Evolutionary conservation across 1,140 invertebrate species (phyloP).

Genomic region (Cyrtorhinus lividipennis): DNA sequence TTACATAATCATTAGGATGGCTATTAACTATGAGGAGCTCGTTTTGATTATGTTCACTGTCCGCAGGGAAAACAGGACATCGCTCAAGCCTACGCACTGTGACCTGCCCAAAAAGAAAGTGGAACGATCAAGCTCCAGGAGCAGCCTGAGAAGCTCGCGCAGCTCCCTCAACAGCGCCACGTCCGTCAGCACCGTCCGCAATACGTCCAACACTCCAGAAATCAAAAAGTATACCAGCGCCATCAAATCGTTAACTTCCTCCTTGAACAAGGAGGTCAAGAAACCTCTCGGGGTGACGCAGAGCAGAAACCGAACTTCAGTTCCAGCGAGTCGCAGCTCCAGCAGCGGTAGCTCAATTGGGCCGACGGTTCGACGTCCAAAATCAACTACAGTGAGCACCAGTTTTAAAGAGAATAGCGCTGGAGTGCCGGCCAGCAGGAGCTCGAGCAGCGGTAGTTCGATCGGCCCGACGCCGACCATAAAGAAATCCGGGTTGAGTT

Average conservation of each 20-base stretch:
- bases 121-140: slow-evolving; percentile 46
- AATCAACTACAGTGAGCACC: slow-evolving; percentile 25
- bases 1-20: too few species aligned
- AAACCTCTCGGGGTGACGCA: slow-evolving; percentile 29
- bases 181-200: slow-evolving; percentile 61
- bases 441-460: slow-evolving; percentile 55
- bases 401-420: slow-evolving; percentile 30
- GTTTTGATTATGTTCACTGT: too few species aligned
- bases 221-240: slow-evolving; percentile 28
- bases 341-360: slow-evolving; percentile 55
- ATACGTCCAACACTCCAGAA: slow-evolving; percentile 35
- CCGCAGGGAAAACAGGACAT: not conserved
- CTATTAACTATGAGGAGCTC: too few species aligned
- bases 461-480: slow-evolving; percentile 33
- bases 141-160: slow-evolving; percentile 60
- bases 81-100: slow-evolving; percentile 7
- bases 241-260: slow-evolving; percentile 28
- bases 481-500: slow-evolving; percentile 33
- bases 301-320: slow-evolving; percentile 28
- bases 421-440: slow-evolving; percentile 48
- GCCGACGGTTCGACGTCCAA: slow-evolving; percentile 26
- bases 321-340: slow-evolving; percentile 52
- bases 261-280: slow-evolving; percentile 26
- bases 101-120: slow-evolving; percentile 28
- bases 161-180: slow-evolving; percentile 67